phyloP scores from a whole-genome alignment of 1,140 invertebrate species.

The Megalonaias nervosa region DNA sequence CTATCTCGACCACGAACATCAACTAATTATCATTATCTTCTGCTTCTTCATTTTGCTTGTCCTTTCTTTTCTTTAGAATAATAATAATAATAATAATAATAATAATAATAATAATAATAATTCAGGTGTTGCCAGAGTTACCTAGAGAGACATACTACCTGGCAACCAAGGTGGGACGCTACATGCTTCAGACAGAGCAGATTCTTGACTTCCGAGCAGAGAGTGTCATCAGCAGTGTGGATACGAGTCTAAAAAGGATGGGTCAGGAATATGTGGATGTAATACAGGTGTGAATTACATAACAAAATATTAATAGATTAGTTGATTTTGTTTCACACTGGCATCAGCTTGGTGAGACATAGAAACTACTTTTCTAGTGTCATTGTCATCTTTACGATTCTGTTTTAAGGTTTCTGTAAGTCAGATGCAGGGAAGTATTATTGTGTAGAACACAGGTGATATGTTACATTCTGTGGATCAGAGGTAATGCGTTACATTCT shows the following conservation, averaged over 20 bases:
- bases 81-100: neutral
- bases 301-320: too few species aligned
- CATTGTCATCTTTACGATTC: too few species aligned
- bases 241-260: conserved; percentile 83
- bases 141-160: conserved; percentile 89
- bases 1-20: neutral
- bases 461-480: too few species aligned
- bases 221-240: conserved; percentile 82
- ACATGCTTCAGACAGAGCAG: conserved; percentile 79
- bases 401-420: too few species aligned
- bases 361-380: too few species aligned
- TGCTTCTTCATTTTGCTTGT: too few species aligned
- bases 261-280: conserved; percentile 89
- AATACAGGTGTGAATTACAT: conserved; percentile 80
- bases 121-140: conserved; percentile 81
- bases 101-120: neutral
- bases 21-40: neutral
- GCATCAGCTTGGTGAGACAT: too few species aligned
- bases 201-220: conserved; percentile 92
- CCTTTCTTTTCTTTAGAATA: neutral
- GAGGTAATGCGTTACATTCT: too few species aligned
- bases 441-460: too few species aligned
- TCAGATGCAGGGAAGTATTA: too few species aligned
- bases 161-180: conserved; percentile 94
- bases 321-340: too few species aligned